Evolutionary conservation across 2,888 invertebrate genomes (phyloP).

Genomic region (Nyleta sp.): DNA sequence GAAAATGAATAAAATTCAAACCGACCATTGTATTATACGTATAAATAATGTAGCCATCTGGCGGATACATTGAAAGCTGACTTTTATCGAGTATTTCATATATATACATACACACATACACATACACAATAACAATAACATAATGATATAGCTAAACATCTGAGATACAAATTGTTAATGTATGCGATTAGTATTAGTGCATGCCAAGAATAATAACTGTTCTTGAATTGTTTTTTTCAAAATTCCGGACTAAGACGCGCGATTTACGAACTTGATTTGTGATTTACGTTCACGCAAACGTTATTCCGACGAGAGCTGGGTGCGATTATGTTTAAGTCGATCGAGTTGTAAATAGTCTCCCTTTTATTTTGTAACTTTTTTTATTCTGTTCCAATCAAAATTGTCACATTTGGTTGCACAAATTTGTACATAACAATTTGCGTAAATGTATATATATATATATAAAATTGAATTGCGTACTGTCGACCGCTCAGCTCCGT

Average conservation of each 20-base stretch:
- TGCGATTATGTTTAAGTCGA: slow-evolving; percentile 1
- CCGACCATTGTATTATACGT: too few relatives aligned
- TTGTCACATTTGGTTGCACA: slow-evolving; percentile 4
- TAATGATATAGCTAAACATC: slow-evolving; percentile 21
- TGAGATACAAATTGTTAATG: slow-evolving; percentile 47
- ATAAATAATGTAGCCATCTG: too few relatives aligned
- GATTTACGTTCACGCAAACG: slow-evolving; percentile 9
- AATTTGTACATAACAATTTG: not conserved
- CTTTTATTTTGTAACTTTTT: not conserved
- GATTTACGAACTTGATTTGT: too few relatives aligned
- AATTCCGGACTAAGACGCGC: slow-evolving; percentile 4
- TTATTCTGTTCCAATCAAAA: slow-evolving; percentile 3
- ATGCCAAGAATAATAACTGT: slow-evolving; percentile 43
- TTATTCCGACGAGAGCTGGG: slow-evolving; percentile 27
- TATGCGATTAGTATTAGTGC: slow-evolving; percentile 61
- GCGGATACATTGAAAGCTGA: too few relatives aligned
- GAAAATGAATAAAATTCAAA: too few relatives aligned
- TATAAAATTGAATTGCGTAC: too few relatives aligned
- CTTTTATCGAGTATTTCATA: not conserved
- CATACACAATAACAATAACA: not conserved
- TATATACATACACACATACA: too few relatives aligned
- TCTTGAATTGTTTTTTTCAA: slow-evolving; percentile 16
- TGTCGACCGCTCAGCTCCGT: too few relatives aligned
- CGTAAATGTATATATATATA: slow-evolving; percentile 11
- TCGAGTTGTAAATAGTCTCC: slow-evolving; percentile 19